phyloP scores from a whole-genome alignment of 2,113 vertebrate species.

The Scatophagus argus region DNA sequence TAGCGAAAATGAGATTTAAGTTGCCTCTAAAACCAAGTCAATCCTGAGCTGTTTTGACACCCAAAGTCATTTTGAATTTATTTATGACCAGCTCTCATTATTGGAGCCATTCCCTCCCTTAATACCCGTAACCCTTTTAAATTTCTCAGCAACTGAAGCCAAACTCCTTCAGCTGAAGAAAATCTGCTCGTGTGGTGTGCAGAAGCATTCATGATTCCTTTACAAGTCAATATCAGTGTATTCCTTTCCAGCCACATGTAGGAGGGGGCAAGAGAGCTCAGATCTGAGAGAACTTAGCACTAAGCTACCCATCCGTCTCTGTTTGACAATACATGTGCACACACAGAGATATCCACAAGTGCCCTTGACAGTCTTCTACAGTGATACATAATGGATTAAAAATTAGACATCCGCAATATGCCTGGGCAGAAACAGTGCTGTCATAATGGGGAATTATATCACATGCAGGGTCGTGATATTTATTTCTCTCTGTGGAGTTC shows the following conservation, averaged over 20 bases:
- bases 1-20: slow-evolving; percentile 36
- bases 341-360: neutral
- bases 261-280: slow-evolving; percentile 36
- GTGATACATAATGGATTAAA: slow-evolving; percentile 25
- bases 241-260: slow-evolving; percentile 48
- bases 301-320: slow-evolving; percentile 48
- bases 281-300: slow-evolving; percentile 34
- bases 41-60: slow-evolving; percentile 36
- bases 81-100: slow-evolving; percentile 36
- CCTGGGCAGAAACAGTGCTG: neutral
- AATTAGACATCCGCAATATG: neutral
- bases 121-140: slow-evolving; percentile 29
- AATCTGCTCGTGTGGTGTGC: slow-evolving; percentile 48
- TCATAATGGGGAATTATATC: slow-evolving; percentile 11
- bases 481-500: neutral
- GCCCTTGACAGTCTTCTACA: slow-evolving; percentile 23
- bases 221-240: slow-evolving; percentile 69
- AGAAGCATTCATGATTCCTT: slow-evolving; percentile 37
- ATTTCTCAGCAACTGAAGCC: slow-evolving; percentile 39
- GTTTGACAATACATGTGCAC: neutral
- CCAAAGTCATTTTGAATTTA: slow-evolving; percentile 33
- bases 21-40: slow-evolving; percentile 27
- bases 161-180: slow-evolving; percentile 37
- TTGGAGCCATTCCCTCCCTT: slow-evolving; percentile 30
- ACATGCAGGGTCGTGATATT: neutral